Percentiles rank a stretch among this genome's conserved stretches.
These are phyloP conservation scores for Lasioglossum albipes DNA, from an alignment of 1,140 invertebrate genomes.

Conservation along the genomic window DNA sequence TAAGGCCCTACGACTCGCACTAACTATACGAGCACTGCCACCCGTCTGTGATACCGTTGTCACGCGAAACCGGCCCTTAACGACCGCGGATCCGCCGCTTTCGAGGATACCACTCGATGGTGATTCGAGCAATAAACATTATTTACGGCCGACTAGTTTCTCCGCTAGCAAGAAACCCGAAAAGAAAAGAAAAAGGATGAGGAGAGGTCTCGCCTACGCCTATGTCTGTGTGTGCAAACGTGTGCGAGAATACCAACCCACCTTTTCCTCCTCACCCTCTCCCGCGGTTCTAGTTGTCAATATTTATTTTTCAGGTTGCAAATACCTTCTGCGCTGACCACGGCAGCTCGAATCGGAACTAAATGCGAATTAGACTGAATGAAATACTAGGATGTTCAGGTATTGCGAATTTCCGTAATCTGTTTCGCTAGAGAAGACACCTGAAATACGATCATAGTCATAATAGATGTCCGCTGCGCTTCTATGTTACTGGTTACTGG, in stretches of 20 bases:
- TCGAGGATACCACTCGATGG: constrained; percentile 7
- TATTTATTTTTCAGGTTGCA: no score
- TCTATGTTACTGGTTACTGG: no score
- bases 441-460: no score
- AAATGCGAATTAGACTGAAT: no score
- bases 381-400: no score
- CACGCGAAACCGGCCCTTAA: constrained; percentile 2
- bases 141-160: constrained; percentile 17
- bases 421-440: no score
- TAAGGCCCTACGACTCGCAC: neutral
- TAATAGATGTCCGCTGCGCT: no score
- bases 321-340: no score
- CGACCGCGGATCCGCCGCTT: neutral
- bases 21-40: neutral
- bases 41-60: neutral
- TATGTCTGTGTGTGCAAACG: neutral
- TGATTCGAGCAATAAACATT: constrained; percentile 30
- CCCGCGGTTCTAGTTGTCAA: no score
- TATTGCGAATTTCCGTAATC: no score
- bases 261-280: neutral
- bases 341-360: no score
- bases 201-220: neutral
- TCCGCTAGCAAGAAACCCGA: neutral
- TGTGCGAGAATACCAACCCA: no score
- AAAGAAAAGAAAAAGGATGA: neutral